Evolutionary conservation across 1,140 invertebrate species (phyloP).

Genomic region (Panagrolaimus sp.): DNA sequence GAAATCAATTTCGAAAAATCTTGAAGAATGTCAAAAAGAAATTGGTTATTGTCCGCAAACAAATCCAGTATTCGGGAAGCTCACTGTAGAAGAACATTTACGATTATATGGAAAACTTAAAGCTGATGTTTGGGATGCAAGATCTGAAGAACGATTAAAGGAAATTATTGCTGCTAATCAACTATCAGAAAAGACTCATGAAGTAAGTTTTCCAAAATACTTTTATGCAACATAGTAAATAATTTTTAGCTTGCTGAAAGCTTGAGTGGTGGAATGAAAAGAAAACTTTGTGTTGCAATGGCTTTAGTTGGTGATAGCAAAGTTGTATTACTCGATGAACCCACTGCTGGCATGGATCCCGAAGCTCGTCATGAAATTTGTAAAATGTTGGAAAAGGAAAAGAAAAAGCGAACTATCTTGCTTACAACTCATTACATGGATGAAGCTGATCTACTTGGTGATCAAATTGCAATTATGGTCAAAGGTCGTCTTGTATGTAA

Average conservation of each 20-base stretch:
- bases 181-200: slow-evolving; percentile 14
- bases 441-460: slow-evolving; percentile 85
- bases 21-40: slow-evolving; percentile 61
- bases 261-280: slow-evolving; percentile 62
- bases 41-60: slow-evolving; percentile 86
- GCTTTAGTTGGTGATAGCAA: slow-evolving; percentile 63
- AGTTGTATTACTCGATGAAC: slow-evolving; percentile 64
- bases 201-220: neutral
- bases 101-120: slow-evolving; percentile 63
- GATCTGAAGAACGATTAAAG: neutral
- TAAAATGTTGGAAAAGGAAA: slow-evolving; percentile 62
- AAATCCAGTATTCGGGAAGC: slow-evolving; percentile 80
- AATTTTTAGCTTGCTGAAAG: slow-evolving; percentile 38
- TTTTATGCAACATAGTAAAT: neutral
- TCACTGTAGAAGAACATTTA: slow-evolving; percentile 81
- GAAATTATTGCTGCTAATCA: slow-evolving; percentile 5
- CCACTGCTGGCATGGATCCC: slow-evolving; percentile 65
- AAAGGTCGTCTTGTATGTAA: slow-evolving; percentile 67
- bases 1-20: neutral
- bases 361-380: slow-evolving; percentile 64
- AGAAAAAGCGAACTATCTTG: slow-evolving; percentile 66
- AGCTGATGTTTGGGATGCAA: neutral
- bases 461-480: slow-evolving; percentile 65
- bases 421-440: slow-evolving; percentile 97
- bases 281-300: slow-evolving; percentile 63